Base-by-base conservation (phyloP, 2,797 vertebrate species). In the Philypnodon macrostomus region DNA sequence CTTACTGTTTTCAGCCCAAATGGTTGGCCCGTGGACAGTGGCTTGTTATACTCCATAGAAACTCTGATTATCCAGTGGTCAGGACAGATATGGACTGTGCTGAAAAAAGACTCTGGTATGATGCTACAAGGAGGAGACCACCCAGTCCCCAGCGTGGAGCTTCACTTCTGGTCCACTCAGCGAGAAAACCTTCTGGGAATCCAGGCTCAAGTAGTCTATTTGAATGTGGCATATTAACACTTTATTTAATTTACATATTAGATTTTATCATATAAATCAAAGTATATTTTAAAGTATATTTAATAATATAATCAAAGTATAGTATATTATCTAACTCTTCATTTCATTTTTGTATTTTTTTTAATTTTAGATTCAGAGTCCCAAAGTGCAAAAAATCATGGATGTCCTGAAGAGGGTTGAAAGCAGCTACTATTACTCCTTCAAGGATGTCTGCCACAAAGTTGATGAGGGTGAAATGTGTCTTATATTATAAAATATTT, bases 161-260 rank as follows among this genome's bases (percentile, higher is more conserved):
- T 91, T 49, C 85, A 88, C 34, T 93, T 92, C 80, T 93, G 90
- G 89, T 46, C 84, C 53, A 83, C 63, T 29, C 81, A 87, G 53
- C 91, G 72, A 58, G 52, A 83, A 63, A 87, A 90, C 75, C 84
- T 92, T 15, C 65, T 87, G 63, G 83, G 88, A 63, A 85, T 92
- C 75, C 89, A 88, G 58, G 72, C 84, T 24, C 84, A 91, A 86
- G 88, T 88, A 84, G 16, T 17, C 57, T 12, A 56, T 29, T 39
- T 31, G 13, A 47, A 12, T 18, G 15, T 31, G 13, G 11, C 2
- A 13, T 19, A 9, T 36, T 5, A 2, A 14, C 4, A 33, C 6
- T 13, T 33, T 33, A 33, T 32, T 33, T 5, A 13, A 7, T 1
- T 33, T 13, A 4, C 30, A 3, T 17, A 18, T 9, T n/a, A n/a